Conservation (phyloP, 2,888 invertebrate genomes). For the Catonia carolina region DNA sequence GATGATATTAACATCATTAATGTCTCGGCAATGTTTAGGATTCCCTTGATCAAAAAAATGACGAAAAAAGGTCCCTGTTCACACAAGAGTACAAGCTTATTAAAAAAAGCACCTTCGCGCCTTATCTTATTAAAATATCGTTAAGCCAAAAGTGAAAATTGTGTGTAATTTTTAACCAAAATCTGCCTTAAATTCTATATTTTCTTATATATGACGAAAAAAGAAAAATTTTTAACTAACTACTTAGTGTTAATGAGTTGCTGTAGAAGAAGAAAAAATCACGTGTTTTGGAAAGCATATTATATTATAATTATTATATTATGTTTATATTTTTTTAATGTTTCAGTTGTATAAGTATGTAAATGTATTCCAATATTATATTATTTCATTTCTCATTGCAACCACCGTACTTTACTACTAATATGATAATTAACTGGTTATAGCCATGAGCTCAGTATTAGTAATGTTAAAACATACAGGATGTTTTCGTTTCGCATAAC, state of each 20-base stretch:
- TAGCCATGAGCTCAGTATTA: conserved; percentile 21
- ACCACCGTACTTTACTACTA: conserved; percentile 31
- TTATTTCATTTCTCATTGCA: conserved; percentile 25
- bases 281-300: conserved; percentile 35
- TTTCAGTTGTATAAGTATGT: conserved; percentile 30
- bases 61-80: conserved; percentile 33
- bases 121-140: conserved; percentile 54
- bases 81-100: conserved; percentile 60
- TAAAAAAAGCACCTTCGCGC: conserved; percentile 63
- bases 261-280: conserved; percentile 34
- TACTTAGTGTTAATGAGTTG: conserved; percentile 35
- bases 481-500: conserved; percentile 24
- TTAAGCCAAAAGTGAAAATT: conserved; percentile 41
- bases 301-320: conserved; percentile 34
- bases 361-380: conserved; percentile 31
- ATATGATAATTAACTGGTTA: conserved; percentile 23
- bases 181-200: conserved; percentile 63
- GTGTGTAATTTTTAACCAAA: conserved; percentile 55
- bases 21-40: conserved; percentile 48
- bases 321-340: conserved; percentile 33
- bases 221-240: conserved; percentile 38
- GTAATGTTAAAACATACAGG: conserved; percentile 26
- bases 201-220: conserved; percentile 47
- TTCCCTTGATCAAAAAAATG: conserved; percentile 48
- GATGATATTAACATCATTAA: conserved; percentile 40